Evolutionary conservation across 2,113 vertebrate species (phyloP).

Genomic region (Garra rufa): DNA sequence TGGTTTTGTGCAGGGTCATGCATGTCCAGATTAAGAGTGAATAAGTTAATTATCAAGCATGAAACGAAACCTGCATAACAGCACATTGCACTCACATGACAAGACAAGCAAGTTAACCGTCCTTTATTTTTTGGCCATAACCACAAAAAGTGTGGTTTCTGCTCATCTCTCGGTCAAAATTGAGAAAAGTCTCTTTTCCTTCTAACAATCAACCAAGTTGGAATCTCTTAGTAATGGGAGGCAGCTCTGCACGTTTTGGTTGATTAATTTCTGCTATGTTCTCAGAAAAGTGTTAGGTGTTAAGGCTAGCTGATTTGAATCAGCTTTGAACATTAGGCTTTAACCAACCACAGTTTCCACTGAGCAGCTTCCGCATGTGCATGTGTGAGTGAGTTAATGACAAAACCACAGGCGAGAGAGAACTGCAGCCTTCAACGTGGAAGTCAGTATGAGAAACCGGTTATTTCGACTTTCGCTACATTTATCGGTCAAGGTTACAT

Average conservation of each 20-base stretch:
- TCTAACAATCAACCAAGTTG: not conserved
- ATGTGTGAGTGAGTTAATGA: conserved; percentile 31
- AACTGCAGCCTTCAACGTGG: not conserved
- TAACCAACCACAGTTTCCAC: conserved; percentile 47
- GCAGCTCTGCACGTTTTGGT: not conserved
- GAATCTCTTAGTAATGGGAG: not conserved
- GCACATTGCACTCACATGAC: not conserved
- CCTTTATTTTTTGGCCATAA: not conserved
- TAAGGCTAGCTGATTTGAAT: conserved; percentile 26
- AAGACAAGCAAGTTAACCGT: not conserved
- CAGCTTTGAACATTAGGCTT: conserved; percentile 23
- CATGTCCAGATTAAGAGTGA: not conserved
- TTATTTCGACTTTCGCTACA: not conserved
- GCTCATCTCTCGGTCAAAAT: not conserved
- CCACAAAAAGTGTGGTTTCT: not conserved
- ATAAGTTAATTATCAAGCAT: not conserved
- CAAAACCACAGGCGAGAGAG: conserved; percentile 30
- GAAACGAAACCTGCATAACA: not conserved
- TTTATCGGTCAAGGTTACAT: not conserved
- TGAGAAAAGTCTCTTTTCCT: not conserved
- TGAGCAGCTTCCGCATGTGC: conserved; percentile 36
- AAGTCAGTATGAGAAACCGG: not conserved
- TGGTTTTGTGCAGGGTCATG: not conserved
- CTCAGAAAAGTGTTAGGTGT: not conserved
- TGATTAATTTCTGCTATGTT: not conserved